Conservation (phyloP, 37 sponge, comb jelly and placozoan genomes). For the Ianthella basta region DNA sequence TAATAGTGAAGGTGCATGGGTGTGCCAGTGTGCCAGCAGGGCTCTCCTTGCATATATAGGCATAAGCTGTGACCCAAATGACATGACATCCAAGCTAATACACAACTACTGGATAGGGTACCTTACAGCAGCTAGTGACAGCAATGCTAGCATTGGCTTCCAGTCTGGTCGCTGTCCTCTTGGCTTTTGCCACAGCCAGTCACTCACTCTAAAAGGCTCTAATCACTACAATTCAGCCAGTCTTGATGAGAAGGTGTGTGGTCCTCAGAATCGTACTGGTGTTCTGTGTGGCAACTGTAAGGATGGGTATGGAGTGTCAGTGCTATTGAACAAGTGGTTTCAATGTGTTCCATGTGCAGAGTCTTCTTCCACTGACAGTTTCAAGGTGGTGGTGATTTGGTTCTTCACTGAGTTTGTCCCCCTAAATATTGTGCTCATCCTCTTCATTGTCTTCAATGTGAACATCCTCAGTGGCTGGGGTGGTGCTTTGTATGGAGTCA, state of each 20-base stretch:
- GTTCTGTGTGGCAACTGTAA: constrained; percentile 16
- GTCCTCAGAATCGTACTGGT: neutral
- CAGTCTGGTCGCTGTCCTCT: neutral
- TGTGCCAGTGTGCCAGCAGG: too few relatives aligned
- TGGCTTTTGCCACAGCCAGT: neutral
- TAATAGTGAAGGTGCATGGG: too few relatives aligned
- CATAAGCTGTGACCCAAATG: neutral
- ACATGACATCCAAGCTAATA: neutral
- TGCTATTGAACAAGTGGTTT: neutral
- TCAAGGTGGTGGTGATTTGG: constrained; percentile 5
- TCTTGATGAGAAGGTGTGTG: neutral
- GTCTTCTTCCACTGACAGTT: neutral
- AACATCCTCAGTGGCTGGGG: constrained; percentile 7
- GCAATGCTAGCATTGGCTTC: neutral
- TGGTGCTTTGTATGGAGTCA: constrained; percentile 5
- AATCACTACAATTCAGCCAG: neutral
- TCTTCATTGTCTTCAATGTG: constrained; percentile 15
- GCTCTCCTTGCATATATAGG: neutral
- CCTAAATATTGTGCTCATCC: neutral
- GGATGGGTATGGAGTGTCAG: neutral
- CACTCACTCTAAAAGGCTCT: neutral
- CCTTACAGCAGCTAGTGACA: too few relatives aligned
- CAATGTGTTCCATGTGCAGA: neutral
- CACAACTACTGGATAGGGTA: constrained; percentile 2
- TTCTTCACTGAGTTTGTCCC: constrained; percentile 11